Percentiles rank a stretch among this genome's conserved stretches.
Conservation (phyloP, 1,140 invertebrate genomes). For the Ceratoteleas bidentatus region DNA sequence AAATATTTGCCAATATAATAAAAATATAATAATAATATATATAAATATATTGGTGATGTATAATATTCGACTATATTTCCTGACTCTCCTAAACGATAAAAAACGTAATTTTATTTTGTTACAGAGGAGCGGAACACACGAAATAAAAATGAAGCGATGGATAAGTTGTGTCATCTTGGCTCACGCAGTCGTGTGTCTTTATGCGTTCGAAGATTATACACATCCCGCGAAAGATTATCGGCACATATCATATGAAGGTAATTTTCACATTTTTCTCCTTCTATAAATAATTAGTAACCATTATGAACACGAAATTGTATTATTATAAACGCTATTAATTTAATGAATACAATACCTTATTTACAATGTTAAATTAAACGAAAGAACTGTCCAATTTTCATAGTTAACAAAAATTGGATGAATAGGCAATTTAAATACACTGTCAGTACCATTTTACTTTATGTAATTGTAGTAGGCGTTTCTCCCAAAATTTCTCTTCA, state of each 20-base stretch:
- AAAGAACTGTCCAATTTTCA: too few relatives aligned
- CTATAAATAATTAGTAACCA: not conserved
- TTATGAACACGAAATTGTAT: not conserved
- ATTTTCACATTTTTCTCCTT: not conserved
- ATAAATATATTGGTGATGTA: too few relatives aligned
- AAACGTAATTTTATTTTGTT: slow-evolving; percentile 13
- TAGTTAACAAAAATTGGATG: too few relatives aligned
- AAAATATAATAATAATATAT: too few relatives aligned
- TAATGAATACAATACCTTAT: not conserved
- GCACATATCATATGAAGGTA: slow-evolving; percentile 30
- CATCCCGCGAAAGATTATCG: slow-evolving; percentile 13
- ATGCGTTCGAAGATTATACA: not conserved
- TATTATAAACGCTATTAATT: not conserved
- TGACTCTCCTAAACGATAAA: not conserved
- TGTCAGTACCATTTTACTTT: too few relatives aligned
- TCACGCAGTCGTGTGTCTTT: slow-evolving; percentile 1
- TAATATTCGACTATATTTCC: too few relatives aligned
- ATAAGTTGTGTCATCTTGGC: slow-evolving; percentile 25
- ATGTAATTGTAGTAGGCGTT: slow-evolving; percentile 8
- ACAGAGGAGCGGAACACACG: slow-evolving; percentile 21
- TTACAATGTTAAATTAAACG: too few relatives aligned
- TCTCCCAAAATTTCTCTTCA: not conserved
- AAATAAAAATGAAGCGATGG: slow-evolving; percentile 37
- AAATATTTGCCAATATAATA: too few relatives aligned
- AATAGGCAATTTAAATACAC: too few relatives aligned